phyloP scores from a whole-genome alignment of 2,888 invertebrate species.

The Drosophila prolongata region DNA sequence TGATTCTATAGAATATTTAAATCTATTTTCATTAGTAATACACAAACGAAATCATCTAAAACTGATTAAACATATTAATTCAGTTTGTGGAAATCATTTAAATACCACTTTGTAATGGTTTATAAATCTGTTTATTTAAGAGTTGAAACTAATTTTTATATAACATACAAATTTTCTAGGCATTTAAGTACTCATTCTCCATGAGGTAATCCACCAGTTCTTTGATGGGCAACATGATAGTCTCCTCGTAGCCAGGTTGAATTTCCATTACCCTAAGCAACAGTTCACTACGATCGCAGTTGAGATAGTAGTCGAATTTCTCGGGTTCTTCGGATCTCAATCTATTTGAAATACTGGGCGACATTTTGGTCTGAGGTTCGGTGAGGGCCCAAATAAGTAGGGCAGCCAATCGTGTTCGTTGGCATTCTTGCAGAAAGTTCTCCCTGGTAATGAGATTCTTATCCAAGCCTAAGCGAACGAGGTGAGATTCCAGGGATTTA shows the following conservation, averaged over 20 bases:
- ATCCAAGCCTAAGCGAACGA: conserved; percentile 26
- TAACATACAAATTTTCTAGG: neutral
- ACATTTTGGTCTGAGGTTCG: conserved; percentile 83
- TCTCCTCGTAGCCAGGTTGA: conserved; percentile 79
- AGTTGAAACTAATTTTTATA: neutral
- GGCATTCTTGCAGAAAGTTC: conserved; percentile 81
- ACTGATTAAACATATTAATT: no score
- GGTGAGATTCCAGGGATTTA: conserved; percentile 64
- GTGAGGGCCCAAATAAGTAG: conserved; percentile 82
- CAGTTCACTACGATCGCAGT: conserved; percentile 83
- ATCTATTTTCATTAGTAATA: no score
- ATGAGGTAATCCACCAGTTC: conserved; percentile 77
- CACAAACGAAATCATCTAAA: no score
- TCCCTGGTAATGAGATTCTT: conserved; percentile 70
- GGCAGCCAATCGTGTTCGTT: conserved; percentile 78
- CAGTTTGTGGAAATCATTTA: no score
- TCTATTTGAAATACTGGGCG: conserved; percentile 75
- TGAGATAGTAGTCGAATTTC: conserved; percentile 83
- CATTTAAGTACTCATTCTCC: conserved; percentile 26
- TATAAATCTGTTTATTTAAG: neutral
- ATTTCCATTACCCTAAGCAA: conserved; percentile 79
- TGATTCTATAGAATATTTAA: no score
- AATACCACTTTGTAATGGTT: no score
- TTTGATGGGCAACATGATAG: conserved; percentile 76
- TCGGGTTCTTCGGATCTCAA: conserved; percentile 81